Evolutionary conservation across 2,888 invertebrate genomes (phyloP), one percentile per base, ranked within the genome.

Genomic region (Meiosimyza platycephala): DNA sequence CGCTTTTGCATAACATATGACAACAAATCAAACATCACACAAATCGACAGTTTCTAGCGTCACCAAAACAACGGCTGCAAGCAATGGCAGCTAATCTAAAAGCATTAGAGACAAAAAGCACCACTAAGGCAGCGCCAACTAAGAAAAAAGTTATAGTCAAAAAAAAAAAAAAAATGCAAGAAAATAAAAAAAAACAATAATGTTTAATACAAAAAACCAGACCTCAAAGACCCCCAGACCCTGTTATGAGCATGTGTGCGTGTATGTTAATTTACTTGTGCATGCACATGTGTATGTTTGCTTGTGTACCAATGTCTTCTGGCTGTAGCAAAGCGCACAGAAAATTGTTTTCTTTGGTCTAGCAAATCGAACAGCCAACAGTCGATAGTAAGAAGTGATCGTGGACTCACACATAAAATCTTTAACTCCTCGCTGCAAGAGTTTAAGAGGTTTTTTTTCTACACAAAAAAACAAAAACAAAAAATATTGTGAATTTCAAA

Each of bases 361-460:
- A 76, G 76, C 75, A 72, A 64, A 77, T 72, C 72, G 60, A 74
- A 72, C 75, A 64, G 74, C 73, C 80, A 80, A 75, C 81, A 82
- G 81, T 82, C 81, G 79, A 78, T 78, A 79, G 77, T 81, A 81
- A 82, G 80, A 80, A 81, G 81, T 81, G 80, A 79, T 79, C 79
- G 81, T 79, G 80, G 80, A 78, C 79, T 78, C 80, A 82, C 81
- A 79, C 80, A 79, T 76, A 78, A 76, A 79, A 78, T 74, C 75
- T 52, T 50, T 50, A 48, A 65, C 55, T 52, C 51, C 65, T 51
- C 67, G 60, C 66, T 69, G 50, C 55, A 57, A 59, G 33, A 18
- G 57, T 57, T 68, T 40, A 3, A 57, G 22, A 15, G 60, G 15
- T 40, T 66, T 66, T 59, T 51, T 15, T 54, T 72, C 76, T 47